Conservation (phyloP, 2,113 vertebrate genomes). For the Leucopsar rothschildi region DNA sequence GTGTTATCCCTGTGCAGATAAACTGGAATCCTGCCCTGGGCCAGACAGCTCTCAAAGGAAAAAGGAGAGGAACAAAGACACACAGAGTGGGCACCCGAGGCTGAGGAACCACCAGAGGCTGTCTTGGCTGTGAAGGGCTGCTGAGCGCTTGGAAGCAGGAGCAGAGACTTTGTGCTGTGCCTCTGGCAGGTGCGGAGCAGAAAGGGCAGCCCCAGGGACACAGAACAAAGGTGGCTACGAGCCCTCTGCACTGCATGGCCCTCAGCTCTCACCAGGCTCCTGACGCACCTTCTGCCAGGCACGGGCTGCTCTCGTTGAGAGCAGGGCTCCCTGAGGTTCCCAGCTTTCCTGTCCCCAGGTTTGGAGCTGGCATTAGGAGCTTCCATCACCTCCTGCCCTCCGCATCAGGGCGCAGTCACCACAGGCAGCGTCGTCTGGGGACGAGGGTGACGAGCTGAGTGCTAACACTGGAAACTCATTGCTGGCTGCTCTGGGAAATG, state of each 20-base stretch:
- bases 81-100: accelerated
- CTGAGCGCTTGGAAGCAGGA: background rate
- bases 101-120: background rate
- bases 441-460: accelerated
- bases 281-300: background rate
- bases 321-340: background rate
- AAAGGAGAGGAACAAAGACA: background rate
- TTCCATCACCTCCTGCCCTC: background rate
- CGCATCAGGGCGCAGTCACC: accelerated
- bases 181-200: background rate
- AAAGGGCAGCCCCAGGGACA: background rate
- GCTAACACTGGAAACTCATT: background rate
- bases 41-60: background rate
- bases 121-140: background rate
- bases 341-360: background rate
- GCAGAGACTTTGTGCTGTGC: background rate
- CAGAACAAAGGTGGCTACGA: background rate
- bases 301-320: background rate
- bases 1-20: background rate
- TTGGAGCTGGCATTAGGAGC: background rate
- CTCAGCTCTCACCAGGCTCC: background rate
- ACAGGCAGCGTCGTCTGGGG: accelerated
- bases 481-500: background rate
- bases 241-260: accelerated
- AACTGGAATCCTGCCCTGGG: background rate